A percentile compares a stretch with the other conserved stretches of the same genome.
Evolutionary conservation across 2,797 vertebrate genomes (phyloP).

Genomic region (Falco cherrug): DNA sequence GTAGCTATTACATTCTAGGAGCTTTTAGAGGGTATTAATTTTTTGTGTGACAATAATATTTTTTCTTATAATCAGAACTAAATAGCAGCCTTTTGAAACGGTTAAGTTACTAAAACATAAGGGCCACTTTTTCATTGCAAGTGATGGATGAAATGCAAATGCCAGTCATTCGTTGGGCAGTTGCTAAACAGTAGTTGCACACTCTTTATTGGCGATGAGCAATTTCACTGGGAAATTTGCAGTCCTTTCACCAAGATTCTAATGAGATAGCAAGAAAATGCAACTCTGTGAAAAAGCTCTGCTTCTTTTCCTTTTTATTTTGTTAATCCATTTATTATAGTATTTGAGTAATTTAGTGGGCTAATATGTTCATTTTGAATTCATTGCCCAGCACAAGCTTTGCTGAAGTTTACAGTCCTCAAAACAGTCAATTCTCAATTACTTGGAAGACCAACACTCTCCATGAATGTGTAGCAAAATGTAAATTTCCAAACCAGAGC

Average conservation of each 20-base stretch:
- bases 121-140: not conserved
- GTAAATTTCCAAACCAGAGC: slow-evolving; percentile 43
- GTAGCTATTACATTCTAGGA: not conserved
- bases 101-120: not conserved
- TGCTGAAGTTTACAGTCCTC: slow-evolving; percentile 10
- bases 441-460: not conserved
- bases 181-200: not conserved
- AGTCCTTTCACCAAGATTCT: not conserved
- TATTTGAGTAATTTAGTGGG: slow-evolving; percentile 1
- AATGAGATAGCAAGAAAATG: not conserved
- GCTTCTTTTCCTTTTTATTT: slow-evolving; percentile 18
- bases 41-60: not conserved
- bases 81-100: not conserved
- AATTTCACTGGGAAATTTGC: not conserved
- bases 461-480: not conserved
- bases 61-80: not conserved
- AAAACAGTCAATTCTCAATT: slow-evolving; percentile 29
- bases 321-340: not conserved
- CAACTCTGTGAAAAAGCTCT: not conserved
- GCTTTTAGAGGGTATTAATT: not conserved
- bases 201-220: not conserved
- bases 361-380: not conserved
- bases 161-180: not conserved
- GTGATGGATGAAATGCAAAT: not conserved
- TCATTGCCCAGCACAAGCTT: slow-evolving; percentile 2